Base-by-base conservation (phyloP, 2,888 invertebrate species). In the Hypomecis punctinalis region DNA sequence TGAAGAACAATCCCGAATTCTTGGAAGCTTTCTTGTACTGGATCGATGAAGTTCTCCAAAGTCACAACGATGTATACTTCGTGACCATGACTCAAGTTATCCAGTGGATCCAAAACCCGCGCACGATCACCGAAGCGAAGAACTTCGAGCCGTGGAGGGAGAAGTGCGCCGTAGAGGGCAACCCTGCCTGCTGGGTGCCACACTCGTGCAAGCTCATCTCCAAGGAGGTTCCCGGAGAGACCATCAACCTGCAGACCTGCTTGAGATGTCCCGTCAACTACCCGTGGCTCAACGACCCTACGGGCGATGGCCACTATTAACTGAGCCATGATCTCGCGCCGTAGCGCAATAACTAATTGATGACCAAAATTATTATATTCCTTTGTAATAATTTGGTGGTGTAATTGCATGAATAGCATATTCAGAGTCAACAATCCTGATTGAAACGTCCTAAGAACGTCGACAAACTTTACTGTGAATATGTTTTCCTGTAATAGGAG, bases 61-160 rank as follows among this genome's bases (percentile, higher is more conserved):
- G 96, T 73, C 97, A 97, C 93, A 97, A 97, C 74, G 98, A 98
- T 83, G 98, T 98, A 8, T 98, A 97, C 91, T 98, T 98, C 85
- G 97, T 97, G 11, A 98, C 98, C 66, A 98, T 98, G 98, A 98
- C 98, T n/a, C 97, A 97, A 87, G 98, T 98, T 6, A 98, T 98
- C 76, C 98, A 98, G 84, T 98, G 98, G 98, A 97, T 98, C 82
- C 98, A 98, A 84, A 97, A 97, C 85, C 98, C 98, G 51, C 94
- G 97, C 67, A 97, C 97, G 10, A 84, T 97, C 74, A 94, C 95
- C 62, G 97, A 98, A 86, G 96, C 96, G 56, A 97, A 97, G 94
- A 97, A 96, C 94, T 98, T 98, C 90, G 98, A 98, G 86, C 96
- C 97, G 54, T 98, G 98, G 98, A 96, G 96, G 94, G 98, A 98